Base-by-base conservation (phyloP, 2,797 vertebrate genomes). In the Sebastiscus albofasciatus region DNA sequence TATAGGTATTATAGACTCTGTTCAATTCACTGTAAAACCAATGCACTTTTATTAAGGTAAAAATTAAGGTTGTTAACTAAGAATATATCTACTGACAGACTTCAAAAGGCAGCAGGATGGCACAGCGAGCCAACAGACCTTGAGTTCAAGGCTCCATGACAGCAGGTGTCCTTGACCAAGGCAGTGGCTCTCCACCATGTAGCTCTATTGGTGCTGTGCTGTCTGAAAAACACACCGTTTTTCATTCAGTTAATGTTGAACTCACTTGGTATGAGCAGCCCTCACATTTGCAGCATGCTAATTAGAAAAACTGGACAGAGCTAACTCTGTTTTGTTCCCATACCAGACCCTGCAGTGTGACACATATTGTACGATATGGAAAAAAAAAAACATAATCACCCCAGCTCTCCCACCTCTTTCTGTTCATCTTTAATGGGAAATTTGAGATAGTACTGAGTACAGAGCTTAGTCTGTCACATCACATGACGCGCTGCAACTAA, bases 401-500 rank as follows among this genome's bases (percentile, higher is more conserved):
- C 33, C 66, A 56, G 42, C 42, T 46, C 78, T 33, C 59, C 26
- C 72, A 59, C 80, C 80, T 89, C 92, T 91, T 91, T 85, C 88
- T 86, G 89, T 93, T 87, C 91, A 83, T 90, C 88, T 94, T 95
- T 95, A 95, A 96, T 95, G 93, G 94, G 95, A 94, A 95, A 96
- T 94, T 77, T 94, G 95, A 96, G 93, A 93, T 83, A 92, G 90
- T 92, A 91, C 86, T 90, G 94, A 93, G 92, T 91, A 89, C 84
- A 89, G 90, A 92, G 94, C 92, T 94, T 94, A 95, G 91, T 92
- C 93, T 95, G 94, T 95, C 95, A 95, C 93, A 94, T 94, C 94
- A 93, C 93, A 95, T 95, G 95, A 95, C 85, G 85, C 85, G 81
- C 93, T 94, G 94, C 92, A 93, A 95, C 94, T 95, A 95, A 95